phyloP scores from a whole-genome alignment of 2,888 invertebrate genomes.

The Isotomurus palustris region DNA sequence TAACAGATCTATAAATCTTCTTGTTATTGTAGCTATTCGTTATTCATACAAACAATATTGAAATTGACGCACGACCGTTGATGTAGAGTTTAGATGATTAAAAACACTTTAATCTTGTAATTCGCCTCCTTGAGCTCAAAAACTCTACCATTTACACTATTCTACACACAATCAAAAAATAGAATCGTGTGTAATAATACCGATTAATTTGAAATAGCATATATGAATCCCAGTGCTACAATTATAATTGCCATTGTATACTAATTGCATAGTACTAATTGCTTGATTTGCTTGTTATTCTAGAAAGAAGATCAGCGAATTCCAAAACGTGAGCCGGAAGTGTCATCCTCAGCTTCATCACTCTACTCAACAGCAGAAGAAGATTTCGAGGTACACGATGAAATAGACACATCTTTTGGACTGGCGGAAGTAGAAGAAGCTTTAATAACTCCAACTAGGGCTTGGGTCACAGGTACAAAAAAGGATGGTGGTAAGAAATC shows the following conservation, averaged over 20 bases:
- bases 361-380: slow-evolving; percentile 44
- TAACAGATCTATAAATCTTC: too few species aligned
- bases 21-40: too few species aligned
- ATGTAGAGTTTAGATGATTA: too few species aligned
- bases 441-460: slow-evolving; percentile 11
- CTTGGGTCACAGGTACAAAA: slow-evolving; percentile 21
- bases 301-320: background rate
- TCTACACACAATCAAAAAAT: too few species aligned
- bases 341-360: slow-evolving; percentile 34
- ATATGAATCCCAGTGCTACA: background rate
- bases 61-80: too few species aligned
- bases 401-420: background rate
- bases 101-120: too few species aligned
- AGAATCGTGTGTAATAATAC: too few species aligned
- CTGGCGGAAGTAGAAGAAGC: slow-evolving; percentile 1
- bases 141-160: too few species aligned
- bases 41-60: too few species aligned
- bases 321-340: slow-evolving; percentile 6
- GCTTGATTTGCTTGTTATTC: background rate
- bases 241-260: too few species aligned
- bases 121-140: too few species aligned
- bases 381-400: slow-evolving; percentile 19
- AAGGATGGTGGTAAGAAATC: background rate
- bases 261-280: background rate
- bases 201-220: too few species aligned